Evolutionary conservation across 37 sponge, comb jelly and placozoan species (phyloP).

Genomic region (Mnemiopsis leidyi): DNA sequence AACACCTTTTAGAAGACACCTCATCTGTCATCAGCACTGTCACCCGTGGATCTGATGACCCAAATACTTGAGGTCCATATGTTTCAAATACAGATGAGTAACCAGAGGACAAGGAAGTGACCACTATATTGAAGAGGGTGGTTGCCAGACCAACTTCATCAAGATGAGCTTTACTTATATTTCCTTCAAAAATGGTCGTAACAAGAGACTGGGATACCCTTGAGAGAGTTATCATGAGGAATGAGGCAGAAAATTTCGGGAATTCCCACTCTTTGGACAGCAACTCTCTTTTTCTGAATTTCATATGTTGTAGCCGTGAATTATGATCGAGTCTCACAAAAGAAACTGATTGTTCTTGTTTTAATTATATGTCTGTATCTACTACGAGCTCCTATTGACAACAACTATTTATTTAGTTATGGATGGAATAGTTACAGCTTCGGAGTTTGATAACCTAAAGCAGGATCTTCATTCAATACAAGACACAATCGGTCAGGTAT

Average conservation of each 20-base stretch:
- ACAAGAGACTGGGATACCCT: too few species aligned
- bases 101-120: not conserved
- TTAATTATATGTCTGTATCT: too few species aligned
- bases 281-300: too few species aligned
- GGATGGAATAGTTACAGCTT: slow-evolving; percentile 53
- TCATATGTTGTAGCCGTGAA: too few species aligned
- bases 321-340: too few species aligned
- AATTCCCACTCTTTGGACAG: too few species aligned
- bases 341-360: too few species aligned
- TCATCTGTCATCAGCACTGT: not conserved
- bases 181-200: not conserved
- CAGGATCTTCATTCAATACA: slow-evolving; percentile 59
- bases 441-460: slow-evolving; percentile 46
- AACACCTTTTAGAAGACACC: not conserved
- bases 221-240: too few species aligned
- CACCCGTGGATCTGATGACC: not conserved
- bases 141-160: not conserved
- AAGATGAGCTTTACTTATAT: not conserved
- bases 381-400: too few species aligned
- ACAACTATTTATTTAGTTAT: too few species aligned
- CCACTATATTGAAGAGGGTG: not conserved
- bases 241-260: too few species aligned
- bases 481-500: slow-evolving; percentile 44
- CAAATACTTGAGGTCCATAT: not conserved
- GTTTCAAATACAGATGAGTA: not conserved